These are phyloP conservation scores for Microtus pennsylvanicus DNA, from an alignment of 2,113 vertebrate species.

Conservation along the genomic window DNA sequence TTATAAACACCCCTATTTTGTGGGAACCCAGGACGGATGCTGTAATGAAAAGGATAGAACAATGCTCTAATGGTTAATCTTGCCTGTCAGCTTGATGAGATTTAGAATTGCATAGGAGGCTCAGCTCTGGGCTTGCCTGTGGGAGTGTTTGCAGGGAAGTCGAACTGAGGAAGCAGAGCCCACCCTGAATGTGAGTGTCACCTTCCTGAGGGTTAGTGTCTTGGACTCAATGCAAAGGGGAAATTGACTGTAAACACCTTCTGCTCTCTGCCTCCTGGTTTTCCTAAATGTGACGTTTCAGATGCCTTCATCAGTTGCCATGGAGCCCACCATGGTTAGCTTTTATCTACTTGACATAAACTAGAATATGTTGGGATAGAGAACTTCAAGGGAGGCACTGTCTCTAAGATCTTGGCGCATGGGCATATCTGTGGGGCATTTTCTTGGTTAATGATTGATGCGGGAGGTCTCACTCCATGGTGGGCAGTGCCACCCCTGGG, in stretches of 20 bases:
- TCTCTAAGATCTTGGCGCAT: not conserved
- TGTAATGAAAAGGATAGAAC: slow-evolving; percentile 19
- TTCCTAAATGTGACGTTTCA: not conserved
- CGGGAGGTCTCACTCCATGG: too few relatives aligned
- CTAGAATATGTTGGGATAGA: not conserved
- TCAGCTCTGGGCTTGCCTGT: not conserved
- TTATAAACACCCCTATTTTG: not conserved
- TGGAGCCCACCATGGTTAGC: not conserved
- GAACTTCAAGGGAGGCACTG: not conserved
- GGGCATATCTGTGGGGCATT: too few relatives aligned
- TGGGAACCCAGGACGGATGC: not conserved
- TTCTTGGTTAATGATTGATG: too few relatives aligned
- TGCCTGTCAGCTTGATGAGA: not conserved
- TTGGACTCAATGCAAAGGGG: not conserved
- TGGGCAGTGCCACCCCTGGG: too few relatives aligned
- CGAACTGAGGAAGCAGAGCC: not conserved
- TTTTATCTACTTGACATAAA: not conserved
- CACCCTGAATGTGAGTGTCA: not conserved
- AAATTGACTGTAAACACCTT: not conserved
- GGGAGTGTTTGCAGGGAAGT: not conserved
- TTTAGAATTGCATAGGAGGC: not conserved
- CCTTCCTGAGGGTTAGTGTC: not conserved
- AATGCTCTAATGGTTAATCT: not conserved
- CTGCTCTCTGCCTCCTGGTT: not conserved
- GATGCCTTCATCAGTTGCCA: not conserved